A percentile compares a stretch with the other conserved stretches of the same genome.
These are phyloP conservation scores for Pampus argenteus DNA, from an alignment of 2,797 vertebrate genomes.

Conservation along the genomic window DNA sequence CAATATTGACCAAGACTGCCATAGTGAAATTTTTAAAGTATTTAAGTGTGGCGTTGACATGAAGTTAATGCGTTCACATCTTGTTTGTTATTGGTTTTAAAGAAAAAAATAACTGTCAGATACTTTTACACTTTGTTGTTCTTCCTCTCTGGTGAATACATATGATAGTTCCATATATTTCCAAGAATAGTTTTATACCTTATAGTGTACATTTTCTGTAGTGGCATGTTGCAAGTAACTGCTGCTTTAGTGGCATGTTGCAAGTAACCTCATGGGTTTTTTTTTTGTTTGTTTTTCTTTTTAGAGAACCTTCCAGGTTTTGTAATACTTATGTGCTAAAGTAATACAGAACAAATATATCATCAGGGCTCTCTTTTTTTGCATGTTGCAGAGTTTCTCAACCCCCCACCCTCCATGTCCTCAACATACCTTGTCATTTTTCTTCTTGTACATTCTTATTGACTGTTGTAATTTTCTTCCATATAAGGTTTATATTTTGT, in stretches of 20 bases:
- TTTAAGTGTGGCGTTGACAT: neutral
- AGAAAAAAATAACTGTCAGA: neutral
- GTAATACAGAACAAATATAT: no score
- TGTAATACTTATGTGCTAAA: neutral
- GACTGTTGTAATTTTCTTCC: constrained; percentile 69
- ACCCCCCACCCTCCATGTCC: constrained; percentile 5
- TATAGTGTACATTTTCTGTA: neutral
- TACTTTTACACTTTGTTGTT: neutral
- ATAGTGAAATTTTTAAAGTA: constrained; percentile 1
- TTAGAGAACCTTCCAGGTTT: neutral
- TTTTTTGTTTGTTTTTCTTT: neutral
- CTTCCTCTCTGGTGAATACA: neutral
- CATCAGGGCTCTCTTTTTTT: neutral
- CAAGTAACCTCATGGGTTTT: neutral
- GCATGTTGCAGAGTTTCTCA: constrained; percentile 21
- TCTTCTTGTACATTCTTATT: constrained; percentile 45
- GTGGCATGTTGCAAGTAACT: neutral
- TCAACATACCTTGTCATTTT: constrained; percentile 26
- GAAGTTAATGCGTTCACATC: neutral
- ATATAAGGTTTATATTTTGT: constrained; percentile 79
- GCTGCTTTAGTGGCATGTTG: no score
- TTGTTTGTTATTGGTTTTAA: neutral
- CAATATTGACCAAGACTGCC: constrained; percentile 1
- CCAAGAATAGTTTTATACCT: neutral
- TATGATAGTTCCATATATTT: neutral